Evolutionary conservation across 2,888 invertebrate genomes (phyloP).

Genomic region (Agrotis exclamationis): DNA sequence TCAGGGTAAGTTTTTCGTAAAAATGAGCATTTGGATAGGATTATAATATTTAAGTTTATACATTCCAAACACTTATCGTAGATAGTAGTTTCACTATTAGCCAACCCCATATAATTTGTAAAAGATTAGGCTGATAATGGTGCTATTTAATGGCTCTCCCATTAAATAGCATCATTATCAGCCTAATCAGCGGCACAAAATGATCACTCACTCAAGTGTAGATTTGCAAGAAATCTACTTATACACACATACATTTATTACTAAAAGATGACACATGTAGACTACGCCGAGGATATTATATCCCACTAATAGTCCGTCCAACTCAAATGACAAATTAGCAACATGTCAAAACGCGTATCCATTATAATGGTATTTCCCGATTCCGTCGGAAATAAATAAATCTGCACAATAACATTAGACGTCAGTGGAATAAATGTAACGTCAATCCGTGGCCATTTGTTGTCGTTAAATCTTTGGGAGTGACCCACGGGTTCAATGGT

Average conservation of each 20-base stretch:
- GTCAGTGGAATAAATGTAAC: slow-evolving; percentile 87
- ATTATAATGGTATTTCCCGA: slow-evolving; percentile 86
- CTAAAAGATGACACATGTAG: slow-evolving; percentile 2
- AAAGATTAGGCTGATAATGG: background rate
- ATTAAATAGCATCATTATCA: too few species aligned
- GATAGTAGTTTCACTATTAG: too few species aligned
- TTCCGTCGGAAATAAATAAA: slow-evolving; percentile 87
- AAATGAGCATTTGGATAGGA: too few species aligned
- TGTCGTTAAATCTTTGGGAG: slow-evolving; percentile 77
- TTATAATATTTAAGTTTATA: too few species aligned
- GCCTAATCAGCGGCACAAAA: background rate
- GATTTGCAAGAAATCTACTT: background rate
- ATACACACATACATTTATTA: slow-evolving; percentile 13
- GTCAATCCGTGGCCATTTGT: slow-evolving; percentile 88
- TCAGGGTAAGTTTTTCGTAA: too few species aligned
- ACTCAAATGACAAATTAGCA: slow-evolving; percentile 73
- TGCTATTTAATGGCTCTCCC: slow-evolving; percentile 4
- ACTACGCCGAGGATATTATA: slow-evolving; percentile 16
- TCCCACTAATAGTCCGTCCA: slow-evolving; percentile 28
- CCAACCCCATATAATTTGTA: too few species aligned
- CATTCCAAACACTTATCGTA: too few species aligned
- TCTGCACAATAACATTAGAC: slow-evolving; percentile 84
- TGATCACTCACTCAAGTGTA: background rate
- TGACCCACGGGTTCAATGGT: slow-evolving; percentile 69
- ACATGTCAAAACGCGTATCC: slow-evolving; percentile 76